These are phyloP conservation scores for Anabas testudineus DNA, from an alignment of 2,797 vertebrate genomes.

Conservation along the genomic window DNA sequence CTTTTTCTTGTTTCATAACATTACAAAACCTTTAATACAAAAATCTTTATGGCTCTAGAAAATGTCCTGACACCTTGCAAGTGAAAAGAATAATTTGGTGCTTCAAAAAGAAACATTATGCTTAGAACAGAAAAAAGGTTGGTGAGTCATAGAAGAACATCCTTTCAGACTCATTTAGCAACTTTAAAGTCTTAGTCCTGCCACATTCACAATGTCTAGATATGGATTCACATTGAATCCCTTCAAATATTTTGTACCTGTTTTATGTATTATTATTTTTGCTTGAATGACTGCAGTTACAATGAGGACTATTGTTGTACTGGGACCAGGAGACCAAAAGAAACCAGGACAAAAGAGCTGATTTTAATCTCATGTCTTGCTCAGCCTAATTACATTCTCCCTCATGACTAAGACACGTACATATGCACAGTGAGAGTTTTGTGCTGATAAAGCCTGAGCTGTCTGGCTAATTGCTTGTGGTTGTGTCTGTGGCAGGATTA, in stretches of 20 bases:
- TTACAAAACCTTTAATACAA: not conserved
- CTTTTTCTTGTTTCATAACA: not conserved
- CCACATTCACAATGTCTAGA: slow-evolving; percentile 10
- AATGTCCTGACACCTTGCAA: not conserved
- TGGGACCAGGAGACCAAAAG: slow-evolving; percentile 13
- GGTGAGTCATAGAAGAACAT: slow-evolving; percentile 37
- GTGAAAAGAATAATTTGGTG: not conserved
- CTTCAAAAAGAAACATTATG: not conserved
- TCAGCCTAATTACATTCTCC: slow-evolving; percentile 57
- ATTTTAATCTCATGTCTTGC: slow-evolving; percentile 52
- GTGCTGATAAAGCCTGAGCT: slow-evolving; percentile 57
- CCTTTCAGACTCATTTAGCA: slow-evolving; percentile 21
- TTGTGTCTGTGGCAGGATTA: slow-evolving; percentile 67
- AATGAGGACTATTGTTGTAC: not conserved
- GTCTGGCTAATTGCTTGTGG: slow-evolving; percentile 77
- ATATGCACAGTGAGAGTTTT: slow-evolving; percentile 49
- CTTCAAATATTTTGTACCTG: not conserved
- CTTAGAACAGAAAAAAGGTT: not conserved
- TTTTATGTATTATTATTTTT: not conserved
- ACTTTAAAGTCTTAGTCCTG: slow-evolving; percentile 22
- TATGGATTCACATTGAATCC: slow-evolving; percentile 10
- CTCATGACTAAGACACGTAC: slow-evolving; percentile 27
- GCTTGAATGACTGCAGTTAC: not conserved
- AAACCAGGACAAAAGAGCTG: slow-evolving; percentile 52
- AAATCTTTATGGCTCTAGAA: not conserved